Evolutionary conservation across 2,888 invertebrate species (phyloP).

Genomic region (Cephalotes varians): DNA sequence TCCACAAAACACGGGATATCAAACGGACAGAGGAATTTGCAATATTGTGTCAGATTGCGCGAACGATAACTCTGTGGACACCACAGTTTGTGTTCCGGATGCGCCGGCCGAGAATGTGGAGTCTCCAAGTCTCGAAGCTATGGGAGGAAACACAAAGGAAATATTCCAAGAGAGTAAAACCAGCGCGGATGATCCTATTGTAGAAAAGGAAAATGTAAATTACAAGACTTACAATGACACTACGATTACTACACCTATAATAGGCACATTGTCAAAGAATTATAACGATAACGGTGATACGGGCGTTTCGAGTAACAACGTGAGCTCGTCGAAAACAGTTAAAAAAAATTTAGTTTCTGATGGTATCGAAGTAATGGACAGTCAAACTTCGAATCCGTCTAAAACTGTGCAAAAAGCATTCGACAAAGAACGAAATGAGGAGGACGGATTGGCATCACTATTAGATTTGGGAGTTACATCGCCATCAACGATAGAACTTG

Average conservation of each 20-base stretch:
- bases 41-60: conserved; percentile 25
- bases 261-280: background rate
- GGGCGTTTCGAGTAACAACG: background rate
- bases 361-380: background rate
- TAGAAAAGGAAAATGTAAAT: background rate
- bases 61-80: background rate
- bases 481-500: background rate
- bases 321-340: background rate
- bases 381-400: background rate
- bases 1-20: conserved; percentile 73
- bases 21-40: conserved; percentile 71
- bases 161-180: background rate
- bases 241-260: background rate
- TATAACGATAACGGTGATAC: background rate
- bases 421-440: background rate
- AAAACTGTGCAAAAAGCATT: background rate
- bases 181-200: background rate
- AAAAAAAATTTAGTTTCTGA: background rate
- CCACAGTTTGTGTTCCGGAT: conserved; percentile 19
- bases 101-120: conserved; percentile 13
- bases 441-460: background rate
- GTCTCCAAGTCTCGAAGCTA: background rate
- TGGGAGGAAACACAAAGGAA: background rate
- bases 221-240: background rate
- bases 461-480: background rate